These are phyloP conservation scores for Actinia tenebrosa DNA, from an alignment of 64 coral and sea anemone genomes.

Conservation along the genomic window DNA sequence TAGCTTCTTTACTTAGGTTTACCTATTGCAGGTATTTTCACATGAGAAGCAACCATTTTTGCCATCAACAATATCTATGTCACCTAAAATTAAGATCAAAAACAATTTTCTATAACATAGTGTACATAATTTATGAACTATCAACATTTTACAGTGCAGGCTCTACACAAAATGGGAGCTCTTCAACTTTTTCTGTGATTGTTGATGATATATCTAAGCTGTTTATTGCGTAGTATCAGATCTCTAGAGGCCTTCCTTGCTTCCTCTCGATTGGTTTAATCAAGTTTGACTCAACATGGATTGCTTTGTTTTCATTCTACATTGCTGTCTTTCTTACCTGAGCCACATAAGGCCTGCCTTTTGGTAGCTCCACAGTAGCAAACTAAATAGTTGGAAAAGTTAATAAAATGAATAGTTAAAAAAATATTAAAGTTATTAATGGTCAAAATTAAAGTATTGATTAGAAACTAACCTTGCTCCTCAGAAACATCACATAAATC, in stretches of 20 bases:
- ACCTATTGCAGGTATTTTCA: conserved; percentile 65
- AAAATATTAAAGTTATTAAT: no score
- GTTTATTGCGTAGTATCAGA: no score
- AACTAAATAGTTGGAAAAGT: conserved; percentile 4
- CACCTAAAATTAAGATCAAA: neutral
- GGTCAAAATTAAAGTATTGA: no score
- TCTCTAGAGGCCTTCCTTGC: no score
- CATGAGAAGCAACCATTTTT: conserved; percentile 70
- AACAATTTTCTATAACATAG: neutral
- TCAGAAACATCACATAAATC: conserved; percentile 58
- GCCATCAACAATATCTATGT: conserved; percentile 30
- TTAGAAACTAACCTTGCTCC: conserved; percentile 35
- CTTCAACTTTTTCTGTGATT: no score
- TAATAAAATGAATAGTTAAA: neutral
- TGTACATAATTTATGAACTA: neutral
- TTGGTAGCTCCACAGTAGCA: conserved; percentile 84
- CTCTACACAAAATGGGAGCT: no score
- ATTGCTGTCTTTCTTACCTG: conserved; percentile 31
- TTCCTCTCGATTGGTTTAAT: no score
- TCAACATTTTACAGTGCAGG: no score
- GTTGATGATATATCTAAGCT: no score
- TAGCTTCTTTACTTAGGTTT: neutral
- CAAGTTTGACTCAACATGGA: no score
- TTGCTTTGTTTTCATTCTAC: no score
- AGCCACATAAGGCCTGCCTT: conserved; percentile 76